A percentile compares a stretch with the other conserved stretches of the same genome.
These are phyloP conservation scores for Lepidochitona cinerea DNA, from an alignment of 2,888 invertebrate species.

Conservation along the genomic window DNA sequence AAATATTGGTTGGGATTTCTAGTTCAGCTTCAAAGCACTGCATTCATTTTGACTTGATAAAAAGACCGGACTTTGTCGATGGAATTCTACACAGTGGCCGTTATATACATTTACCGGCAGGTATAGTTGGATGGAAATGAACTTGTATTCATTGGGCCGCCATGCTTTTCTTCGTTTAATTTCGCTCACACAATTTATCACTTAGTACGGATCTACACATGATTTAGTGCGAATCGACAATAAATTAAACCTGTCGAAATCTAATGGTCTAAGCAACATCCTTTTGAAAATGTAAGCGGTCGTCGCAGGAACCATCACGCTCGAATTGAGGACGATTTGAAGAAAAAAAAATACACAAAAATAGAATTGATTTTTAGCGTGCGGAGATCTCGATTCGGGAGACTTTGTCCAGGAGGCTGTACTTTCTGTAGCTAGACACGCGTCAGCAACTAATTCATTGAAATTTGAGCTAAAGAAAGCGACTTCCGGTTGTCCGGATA, in stretches of 20 bases:
- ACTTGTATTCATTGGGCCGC: too few relatives aligned
- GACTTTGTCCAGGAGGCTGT: not conserved
- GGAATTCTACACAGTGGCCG: too few relatives aligned
- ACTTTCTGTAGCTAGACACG: not conserved
- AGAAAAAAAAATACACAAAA: not conserved
- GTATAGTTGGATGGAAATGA: too few relatives aligned
- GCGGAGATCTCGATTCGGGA: not conserved
- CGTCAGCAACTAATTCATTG: constrained; percentile 6
- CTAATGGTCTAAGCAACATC: not conserved
- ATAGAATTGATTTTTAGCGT: constrained; percentile 4
- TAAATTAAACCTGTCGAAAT: not conserved
- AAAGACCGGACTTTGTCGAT: too few relatives aligned
- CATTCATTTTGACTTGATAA: too few relatives aligned
- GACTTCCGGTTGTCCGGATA: not conserved
- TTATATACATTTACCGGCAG: too few relatives aligned
- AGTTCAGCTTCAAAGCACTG: too few relatives aligned
- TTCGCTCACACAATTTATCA: too few relatives aligned
- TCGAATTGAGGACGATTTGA: not conserved
- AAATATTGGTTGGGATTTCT: too few relatives aligned
- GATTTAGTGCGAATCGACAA: not conserved
- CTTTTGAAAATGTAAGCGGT: not conserved
- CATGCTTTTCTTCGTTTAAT: too few relatives aligned
- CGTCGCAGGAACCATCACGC: not conserved
- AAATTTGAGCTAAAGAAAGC: constrained; percentile 7
- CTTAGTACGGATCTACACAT: too few relatives aligned